Conservation (phyloP, 2,113 vertebrate species). For the Nesogale talazaci region DNA sequence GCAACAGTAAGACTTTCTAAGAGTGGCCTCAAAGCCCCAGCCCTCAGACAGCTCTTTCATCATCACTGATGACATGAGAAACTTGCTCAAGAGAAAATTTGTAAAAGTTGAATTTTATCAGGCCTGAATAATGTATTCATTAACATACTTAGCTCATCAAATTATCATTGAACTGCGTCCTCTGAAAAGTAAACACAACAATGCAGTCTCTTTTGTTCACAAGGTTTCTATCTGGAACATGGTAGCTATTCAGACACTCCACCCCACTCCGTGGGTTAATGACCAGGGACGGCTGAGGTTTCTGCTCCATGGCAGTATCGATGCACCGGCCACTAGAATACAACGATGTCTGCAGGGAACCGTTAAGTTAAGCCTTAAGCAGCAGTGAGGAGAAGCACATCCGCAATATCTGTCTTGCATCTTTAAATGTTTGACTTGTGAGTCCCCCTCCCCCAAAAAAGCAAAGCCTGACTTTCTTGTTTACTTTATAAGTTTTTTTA, state of each 20-base stretch:
- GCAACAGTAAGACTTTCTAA: background rate
- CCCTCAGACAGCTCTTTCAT: background rate
- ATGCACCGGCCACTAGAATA: background rate
- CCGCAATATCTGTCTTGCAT: background rate
- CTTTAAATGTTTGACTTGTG: conserved; percentile 17
- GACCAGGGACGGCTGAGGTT: background rate
- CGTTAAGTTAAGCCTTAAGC: background rate
- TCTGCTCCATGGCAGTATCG: background rate
- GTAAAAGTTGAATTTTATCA: conserved; percentile 15
- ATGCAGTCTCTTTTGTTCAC: background rate
- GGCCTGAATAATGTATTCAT: background rate
- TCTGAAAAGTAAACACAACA: conserved; percentile 21
- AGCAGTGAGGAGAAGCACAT: background rate
- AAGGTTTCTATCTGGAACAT: too few relatives aligned
- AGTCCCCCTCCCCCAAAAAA: background rate
- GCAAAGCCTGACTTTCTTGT: background rate
- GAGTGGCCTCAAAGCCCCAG: background rate
- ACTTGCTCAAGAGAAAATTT: background rate
- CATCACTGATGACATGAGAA: background rate
- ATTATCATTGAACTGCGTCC: background rate
- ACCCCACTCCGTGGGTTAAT: background rate
- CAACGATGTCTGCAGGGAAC: background rate
- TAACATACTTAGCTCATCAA: background rate
- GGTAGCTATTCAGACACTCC: background rate
- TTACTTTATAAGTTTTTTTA: conserved; percentile 2